Percentiles rank a stretch among this genome's conserved stretches.
phyloP scores from a whole-genome alignment of 2,113 vertebrate species.

The Synodontis membranacea region DNA sequence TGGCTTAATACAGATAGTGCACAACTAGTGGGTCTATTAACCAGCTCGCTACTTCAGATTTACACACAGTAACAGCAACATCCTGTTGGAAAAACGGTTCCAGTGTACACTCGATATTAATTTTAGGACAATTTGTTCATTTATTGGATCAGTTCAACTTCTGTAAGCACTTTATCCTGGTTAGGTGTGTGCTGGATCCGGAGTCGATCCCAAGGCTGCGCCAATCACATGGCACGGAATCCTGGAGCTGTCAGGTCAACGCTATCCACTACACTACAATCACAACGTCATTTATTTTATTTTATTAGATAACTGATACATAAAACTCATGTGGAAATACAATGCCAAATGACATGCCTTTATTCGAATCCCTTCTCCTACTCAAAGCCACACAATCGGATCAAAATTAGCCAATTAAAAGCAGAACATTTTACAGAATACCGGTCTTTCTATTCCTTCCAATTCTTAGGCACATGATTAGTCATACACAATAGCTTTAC shows the following conservation, averaged over 20 bases:
- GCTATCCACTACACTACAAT: background rate
- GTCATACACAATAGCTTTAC: constrained; percentile 6
- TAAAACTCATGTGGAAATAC: background rate
- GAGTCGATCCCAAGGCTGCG: background rate
- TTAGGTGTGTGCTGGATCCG: background rate
- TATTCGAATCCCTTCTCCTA: background rate
- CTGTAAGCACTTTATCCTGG: background rate
- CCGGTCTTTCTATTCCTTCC: background rate
- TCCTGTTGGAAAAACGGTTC: background rate
- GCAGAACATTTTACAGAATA: background rate
- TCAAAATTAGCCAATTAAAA: background rate
- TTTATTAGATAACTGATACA: background rate
- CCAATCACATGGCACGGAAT: background rate
- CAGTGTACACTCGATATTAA: background rate
- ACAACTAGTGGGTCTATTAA: background rate
- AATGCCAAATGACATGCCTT: background rate
- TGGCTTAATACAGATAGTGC: background rate
- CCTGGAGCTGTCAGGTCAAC: background rate
- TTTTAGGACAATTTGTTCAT: background rate
- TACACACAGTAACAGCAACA: background rate
- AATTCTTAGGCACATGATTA: background rate
- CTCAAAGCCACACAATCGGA: background rate
- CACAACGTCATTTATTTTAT: background rate
- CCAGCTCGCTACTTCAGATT: background rate
- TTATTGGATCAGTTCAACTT: background rate